These are phyloP conservation scores for Scatophagus argus DNA, from an alignment of 2,113 vertebrate genomes.

Conservation along the genomic window DNA sequence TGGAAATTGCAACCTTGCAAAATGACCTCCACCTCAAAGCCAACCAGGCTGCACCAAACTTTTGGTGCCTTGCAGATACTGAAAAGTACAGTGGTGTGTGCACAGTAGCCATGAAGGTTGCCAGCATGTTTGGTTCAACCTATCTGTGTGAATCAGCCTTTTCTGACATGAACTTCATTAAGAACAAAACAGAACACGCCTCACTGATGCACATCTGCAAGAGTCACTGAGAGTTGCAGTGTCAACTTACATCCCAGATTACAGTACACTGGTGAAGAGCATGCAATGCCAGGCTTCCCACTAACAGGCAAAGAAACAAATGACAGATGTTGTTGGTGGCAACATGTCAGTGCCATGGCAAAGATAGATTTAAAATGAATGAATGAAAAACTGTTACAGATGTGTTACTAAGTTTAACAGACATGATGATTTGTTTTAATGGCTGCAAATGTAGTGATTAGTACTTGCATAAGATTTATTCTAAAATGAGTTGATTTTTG, in stretches of 20 bases:
- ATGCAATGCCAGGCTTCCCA: constrained; percentile 58
- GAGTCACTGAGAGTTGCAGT: too few relatives aligned
- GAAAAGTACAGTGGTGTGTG: constrained; percentile 38
- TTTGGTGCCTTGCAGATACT: constrained; percentile 57
- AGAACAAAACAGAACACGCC: constrained; percentile 57
- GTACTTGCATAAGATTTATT: too few relatives aligned
- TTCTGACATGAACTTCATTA: constrained; percentile 60
- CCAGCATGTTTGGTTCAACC: constrained; percentile 56
- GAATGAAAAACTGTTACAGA: too few relatives aligned
- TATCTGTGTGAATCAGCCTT: constrained; percentile 53
- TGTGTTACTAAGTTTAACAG: too few relatives aligned
- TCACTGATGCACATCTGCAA: constrained; percentile 62
- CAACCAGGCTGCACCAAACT: constrained; percentile 21
- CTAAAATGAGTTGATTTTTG: too few relatives aligned
- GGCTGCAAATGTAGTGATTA: too few relatives aligned
- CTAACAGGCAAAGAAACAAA: constrained; percentile 37
- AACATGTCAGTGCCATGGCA: too few relatives aligned
- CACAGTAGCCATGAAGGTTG: constrained; percentile 18
- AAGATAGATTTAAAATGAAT: too few relatives aligned
- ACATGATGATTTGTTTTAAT: too few relatives aligned
- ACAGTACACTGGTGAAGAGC: constrained; percentile 45
- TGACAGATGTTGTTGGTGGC: too few relatives aligned
- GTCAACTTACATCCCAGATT: constrained; percentile 53
- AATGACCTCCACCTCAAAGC: constrained; percentile 10
- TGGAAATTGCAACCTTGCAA: too few relatives aligned